Evolutionary conservation across 2,797 vertebrate species (phyloP).

Genomic region (Octomys mimax): DNA sequence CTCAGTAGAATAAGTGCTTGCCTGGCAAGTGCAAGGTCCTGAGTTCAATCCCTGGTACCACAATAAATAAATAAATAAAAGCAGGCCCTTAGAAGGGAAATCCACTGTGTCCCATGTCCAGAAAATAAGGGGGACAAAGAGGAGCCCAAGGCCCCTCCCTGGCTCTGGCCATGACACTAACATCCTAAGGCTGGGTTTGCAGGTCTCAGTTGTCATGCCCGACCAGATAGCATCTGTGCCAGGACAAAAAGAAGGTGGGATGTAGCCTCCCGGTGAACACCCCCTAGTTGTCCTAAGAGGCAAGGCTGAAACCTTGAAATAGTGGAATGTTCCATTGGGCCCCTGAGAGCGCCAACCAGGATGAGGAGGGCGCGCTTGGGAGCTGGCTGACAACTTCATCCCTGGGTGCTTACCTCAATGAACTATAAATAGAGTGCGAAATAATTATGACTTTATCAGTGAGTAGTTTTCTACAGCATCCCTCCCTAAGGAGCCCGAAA

Average conservation of each 20-base stretch:
- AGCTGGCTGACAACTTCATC: slow-evolving; percentile 66
- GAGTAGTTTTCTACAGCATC: slow-evolving; percentile 11
- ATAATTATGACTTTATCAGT: slow-evolving; percentile 61
- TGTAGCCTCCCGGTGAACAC: slow-evolving; percentile 12
- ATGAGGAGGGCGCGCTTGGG: slow-evolving; percentile 47
- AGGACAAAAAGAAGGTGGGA: background rate
- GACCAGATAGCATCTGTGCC: background rate
- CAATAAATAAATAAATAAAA: background rate
- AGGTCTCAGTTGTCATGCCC: background rate
- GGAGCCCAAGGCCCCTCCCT: background rate
- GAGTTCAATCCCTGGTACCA: no score
- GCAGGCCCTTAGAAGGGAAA: slow-evolving; percentile 54
- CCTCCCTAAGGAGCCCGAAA: slow-evolving; percentile 1
- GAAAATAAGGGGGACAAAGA: background rate
- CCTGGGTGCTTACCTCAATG: slow-evolving; percentile 75
- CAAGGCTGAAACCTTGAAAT: slow-evolving; percentile 67
- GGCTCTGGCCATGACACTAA: slow-evolving; percentile 28
- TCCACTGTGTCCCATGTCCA: background rate
- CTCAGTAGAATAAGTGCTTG: no score
- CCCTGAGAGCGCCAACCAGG: slow-evolving; percentile 18
- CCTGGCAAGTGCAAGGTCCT: no score
- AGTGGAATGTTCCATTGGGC: slow-evolving; percentile 76
- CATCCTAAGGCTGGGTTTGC: background rate
- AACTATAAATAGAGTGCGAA: slow-evolving; percentile 77
- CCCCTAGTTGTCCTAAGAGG: slow-evolving; percentile 35